A percentile compares a stretch with the other conserved stretches of the same genome.
Conservation (phyloP, 2,797 vertebrate genomes). For the Nannoperca australis region DNA sequence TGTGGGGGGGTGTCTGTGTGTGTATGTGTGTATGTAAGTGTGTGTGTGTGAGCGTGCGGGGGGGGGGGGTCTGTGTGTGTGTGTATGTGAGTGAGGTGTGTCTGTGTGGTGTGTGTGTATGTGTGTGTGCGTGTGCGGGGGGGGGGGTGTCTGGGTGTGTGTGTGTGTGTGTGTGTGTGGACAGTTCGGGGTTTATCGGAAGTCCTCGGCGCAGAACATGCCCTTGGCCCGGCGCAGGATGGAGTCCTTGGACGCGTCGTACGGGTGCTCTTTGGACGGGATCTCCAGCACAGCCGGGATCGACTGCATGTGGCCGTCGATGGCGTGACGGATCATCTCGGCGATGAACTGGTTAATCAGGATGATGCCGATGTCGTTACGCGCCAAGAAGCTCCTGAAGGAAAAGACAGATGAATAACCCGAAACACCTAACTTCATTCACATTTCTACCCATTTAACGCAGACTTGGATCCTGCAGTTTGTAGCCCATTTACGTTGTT, state of each 20-base stretch:
- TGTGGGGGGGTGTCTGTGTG: too few relatives aligned
- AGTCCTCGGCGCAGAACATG: constrained; percentile 94
- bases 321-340: constrained; percentile 95
- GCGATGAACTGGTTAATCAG: constrained; percentile 97
- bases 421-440: not conserved
- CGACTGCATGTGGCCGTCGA: constrained; percentile 92
- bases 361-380: constrained; percentile 95
- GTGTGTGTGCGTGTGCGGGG: too few relatives aligned
- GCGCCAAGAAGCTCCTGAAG: constrained; percentile 90
- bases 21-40: too few relatives aligned
- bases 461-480: too few relatives aligned
- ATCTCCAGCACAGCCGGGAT: constrained; percentile 95
- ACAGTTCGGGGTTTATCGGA: constrained; percentile 82
- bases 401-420: not conserved
- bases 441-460: not conserved
- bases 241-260: constrained; percentile 95
- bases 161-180: not conserved
- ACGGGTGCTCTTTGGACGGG: constrained; percentile 96
- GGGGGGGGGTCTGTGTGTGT: too few relatives aligned
- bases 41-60: too few relatives aligned
- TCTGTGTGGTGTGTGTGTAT: too few relatives aligned
- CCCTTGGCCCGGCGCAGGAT: constrained; percentile 94
- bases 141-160: too few relatives aligned
- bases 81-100: too few relatives aligned
- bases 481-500: too few relatives aligned